A percentile compares a stretch with the other conserved stretches of the same genome.
These are phyloP conservation scores for Phlogophora meticulosa DNA, from an alignment of 2,888 invertebrate species.

Conservation along the genomic window DNA sequence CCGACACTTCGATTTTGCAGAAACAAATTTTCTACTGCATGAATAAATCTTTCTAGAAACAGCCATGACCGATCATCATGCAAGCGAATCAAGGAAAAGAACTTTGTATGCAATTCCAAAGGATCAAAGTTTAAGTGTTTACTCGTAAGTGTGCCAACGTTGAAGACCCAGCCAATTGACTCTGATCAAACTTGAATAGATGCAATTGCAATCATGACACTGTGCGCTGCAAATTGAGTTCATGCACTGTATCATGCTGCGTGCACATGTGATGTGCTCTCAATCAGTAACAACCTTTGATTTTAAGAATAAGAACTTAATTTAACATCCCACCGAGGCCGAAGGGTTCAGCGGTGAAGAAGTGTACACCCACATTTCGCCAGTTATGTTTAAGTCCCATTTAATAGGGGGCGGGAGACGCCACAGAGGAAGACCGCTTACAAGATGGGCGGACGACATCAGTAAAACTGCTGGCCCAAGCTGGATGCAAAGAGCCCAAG, in stretches of 20 bases:
- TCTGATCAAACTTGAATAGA: constrained; percentile 51
- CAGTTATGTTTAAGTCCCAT: no score
- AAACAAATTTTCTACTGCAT: not conserved
- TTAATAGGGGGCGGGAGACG: no score
- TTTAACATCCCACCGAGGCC: no score
- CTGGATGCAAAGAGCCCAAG: no score
- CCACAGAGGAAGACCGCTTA: no score
- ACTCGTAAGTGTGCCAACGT: constrained; percentile 40
- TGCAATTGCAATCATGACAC: constrained; percentile 55
- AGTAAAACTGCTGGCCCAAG: no score
- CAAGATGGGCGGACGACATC: no score
- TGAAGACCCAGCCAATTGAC: constrained; percentile 43
- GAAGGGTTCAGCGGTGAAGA: no score
- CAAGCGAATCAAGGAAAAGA: constrained; percentile 11
- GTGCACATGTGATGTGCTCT: constrained; percentile 12
- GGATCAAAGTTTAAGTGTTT: constrained; percentile 25
- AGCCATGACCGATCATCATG: constrained; percentile 6
- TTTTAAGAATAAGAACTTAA: not conserved
- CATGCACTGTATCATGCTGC: constrained; percentile 20
- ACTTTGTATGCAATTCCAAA: constrained; percentile 17
- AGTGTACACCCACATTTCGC: no score
- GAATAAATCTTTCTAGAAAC: not conserved
- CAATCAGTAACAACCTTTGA: constrained; percentile 3
- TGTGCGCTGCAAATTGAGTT: constrained; percentile 43
- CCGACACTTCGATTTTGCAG: not conserved